Conservation (phyloP, 2,113 vertebrate genomes). For the Laticauda colubrina region DNA sequence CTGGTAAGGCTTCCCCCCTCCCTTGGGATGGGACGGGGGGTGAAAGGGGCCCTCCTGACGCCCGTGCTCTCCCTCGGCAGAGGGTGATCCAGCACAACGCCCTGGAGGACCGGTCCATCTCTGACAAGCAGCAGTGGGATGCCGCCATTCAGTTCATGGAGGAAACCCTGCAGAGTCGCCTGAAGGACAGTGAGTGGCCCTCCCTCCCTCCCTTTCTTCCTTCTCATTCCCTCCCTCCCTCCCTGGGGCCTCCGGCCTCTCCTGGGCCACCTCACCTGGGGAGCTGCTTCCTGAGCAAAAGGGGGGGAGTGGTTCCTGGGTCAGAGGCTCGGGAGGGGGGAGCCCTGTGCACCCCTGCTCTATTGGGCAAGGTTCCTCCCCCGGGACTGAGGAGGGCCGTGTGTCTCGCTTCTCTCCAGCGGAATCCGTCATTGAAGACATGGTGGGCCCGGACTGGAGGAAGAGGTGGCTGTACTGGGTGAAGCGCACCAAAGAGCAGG, state of each 20-base stretch:
- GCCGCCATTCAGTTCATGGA: slow-evolving; percentile 99
- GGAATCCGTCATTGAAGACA: slow-evolving; percentile 89
- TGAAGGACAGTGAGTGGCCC: slow-evolving; percentile 88
- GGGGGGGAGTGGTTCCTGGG: not conserved
- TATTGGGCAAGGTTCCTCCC: accelerated
- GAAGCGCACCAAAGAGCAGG: slow-evolving; percentile 89
- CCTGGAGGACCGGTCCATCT: slow-evolving; percentile 96
- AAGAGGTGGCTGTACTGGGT: slow-evolving; percentile 92
- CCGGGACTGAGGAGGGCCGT: not conserved
- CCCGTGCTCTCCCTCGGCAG: slow-evolving; percentile 60
- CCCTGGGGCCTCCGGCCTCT: not conserved
- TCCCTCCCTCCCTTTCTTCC: not conserved
- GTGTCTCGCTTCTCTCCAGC: slow-evolving; percentile 64
- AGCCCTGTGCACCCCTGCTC: not conserved
- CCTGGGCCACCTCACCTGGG: too few relatives aligned
- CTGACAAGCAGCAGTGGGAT: slow-evolving; percentile 97
- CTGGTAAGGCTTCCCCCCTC: slow-evolving; percentile 73
- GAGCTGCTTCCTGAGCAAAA: not conserved
- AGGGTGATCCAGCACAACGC: slow-evolving; percentile 98
- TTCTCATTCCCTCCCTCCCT: too few relatives aligned
- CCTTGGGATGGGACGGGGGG: accelerated
- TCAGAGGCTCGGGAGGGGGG: not conserved
- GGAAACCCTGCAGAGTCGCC: slow-evolving; percentile 89
- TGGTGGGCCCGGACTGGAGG: slow-evolving; percentile 96
- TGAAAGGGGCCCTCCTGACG: too few relatives aligned